phyloP scores from a whole-genome alignment of 1,140 invertebrate species.

The Brachionus rubens region DNA sequence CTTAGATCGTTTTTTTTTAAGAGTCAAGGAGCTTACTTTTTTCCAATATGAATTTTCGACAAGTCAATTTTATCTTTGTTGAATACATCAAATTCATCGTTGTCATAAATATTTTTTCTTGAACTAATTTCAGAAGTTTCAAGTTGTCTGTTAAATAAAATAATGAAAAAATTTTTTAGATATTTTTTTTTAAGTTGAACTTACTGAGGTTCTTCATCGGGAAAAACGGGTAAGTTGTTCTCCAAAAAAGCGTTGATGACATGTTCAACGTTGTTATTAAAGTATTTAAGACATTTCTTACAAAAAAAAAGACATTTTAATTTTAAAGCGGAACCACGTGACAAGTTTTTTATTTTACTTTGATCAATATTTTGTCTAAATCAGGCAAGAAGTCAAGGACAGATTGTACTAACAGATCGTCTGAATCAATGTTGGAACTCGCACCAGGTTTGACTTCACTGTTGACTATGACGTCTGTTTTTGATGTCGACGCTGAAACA shows the following conservation, averaged over 20 bases:
- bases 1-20: background rate
- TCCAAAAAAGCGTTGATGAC: conserved; percentile 37
- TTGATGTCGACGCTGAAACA: background rate
- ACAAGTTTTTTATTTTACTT: background rate
- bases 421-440: background rate
- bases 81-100: conserved; percentile 44
- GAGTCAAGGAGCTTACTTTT: background rate
- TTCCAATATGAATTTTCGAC: conserved; percentile 24
- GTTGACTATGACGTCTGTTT: background rate
- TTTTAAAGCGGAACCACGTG: background rate
- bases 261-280: conserved; percentile 32
- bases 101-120: conserved; percentile 39
- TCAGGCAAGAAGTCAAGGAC: conserved; percentile 18
- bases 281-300: conserved; percentile 20
- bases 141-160: background rate
- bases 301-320: background rate
- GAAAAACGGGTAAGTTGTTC: conserved; percentile 32
- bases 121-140: background rate
- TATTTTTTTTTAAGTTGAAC: background rate
- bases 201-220: background rate
- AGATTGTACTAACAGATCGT: background rate
- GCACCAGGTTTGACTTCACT: background rate
- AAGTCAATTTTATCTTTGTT: conserved; percentile 32
- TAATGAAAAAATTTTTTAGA: background rate
- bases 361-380: conserved; percentile 8